Conservation (phyloP, 2,888 invertebrate genomes). For the Elysia crispata region DNA sequence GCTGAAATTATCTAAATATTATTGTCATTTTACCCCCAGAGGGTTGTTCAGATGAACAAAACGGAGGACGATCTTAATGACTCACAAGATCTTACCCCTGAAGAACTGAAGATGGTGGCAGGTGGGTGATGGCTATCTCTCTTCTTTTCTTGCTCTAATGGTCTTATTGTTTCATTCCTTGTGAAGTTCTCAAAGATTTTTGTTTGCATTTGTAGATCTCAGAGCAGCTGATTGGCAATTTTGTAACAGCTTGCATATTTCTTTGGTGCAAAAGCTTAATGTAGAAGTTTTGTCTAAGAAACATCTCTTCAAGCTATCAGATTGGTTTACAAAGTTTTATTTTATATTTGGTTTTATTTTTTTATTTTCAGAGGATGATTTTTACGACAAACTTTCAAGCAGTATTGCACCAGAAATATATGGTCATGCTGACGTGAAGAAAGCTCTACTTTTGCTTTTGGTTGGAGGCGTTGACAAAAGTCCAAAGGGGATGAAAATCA, state of each 20-base stretch:
- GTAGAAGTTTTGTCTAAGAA: too few relatives aligned
- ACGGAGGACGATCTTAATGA: constrained; percentile 85
- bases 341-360: too few relatives aligned
- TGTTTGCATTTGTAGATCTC: too few relatives aligned
- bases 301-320: too few relatives aligned
- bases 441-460: constrained; percentile 92
- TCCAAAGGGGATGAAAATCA: constrained; percentile 97
- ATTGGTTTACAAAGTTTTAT: too few relatives aligned
- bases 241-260: too few relatives aligned
- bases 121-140: constrained; percentile 54
- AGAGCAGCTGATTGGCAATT: too few relatives aligned
- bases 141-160: too few relatives aligned
- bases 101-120: constrained; percentile 88
- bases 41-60: constrained; percentile 89
- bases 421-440: constrained; percentile 98
- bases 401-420: constrained; percentile 99
- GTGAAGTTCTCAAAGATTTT: too few relatives aligned
- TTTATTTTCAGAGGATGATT: constrained; percentile 86
- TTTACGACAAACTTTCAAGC: constrained; percentile 93
- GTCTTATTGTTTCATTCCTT: too few relatives aligned
- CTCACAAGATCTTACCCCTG: constrained; percentile 85
- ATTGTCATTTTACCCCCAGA: constrained; percentile 78
- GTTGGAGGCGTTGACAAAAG: constrained; percentile 87
- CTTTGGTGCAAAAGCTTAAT: too few relatives aligned
- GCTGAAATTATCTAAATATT: too few relatives aligned